A percentile compares a stretch with the other conserved stretches of the same genome.
Conservation (phyloP, 2,797 vertebrate species). For the Darevskia mixta region DNA sequence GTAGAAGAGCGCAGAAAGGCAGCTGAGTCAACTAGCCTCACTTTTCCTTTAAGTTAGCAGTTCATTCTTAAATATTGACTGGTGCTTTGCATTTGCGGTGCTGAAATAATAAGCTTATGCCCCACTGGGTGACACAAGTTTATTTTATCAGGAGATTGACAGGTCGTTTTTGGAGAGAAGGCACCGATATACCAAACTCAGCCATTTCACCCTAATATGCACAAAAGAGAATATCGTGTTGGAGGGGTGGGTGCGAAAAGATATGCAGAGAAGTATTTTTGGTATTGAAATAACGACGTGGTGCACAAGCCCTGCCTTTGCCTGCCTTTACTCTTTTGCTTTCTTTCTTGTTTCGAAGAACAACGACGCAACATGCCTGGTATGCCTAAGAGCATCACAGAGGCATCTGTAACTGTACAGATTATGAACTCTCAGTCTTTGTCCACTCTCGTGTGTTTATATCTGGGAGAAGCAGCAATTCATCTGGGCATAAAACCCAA, state of each 20-base stretch:
- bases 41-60: slow-evolving; percentile 16
- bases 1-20: background rate
- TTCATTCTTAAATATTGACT: slow-evolving; percentile 14
- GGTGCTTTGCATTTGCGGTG: background rate
- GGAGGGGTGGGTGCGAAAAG: background rate
- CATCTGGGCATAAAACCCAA: slow-evolving; percentile 4
- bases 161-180: background rate
- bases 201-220: background rate
- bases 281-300: background rate
- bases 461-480: background rate
- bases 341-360: background rate
- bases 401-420: background rate
- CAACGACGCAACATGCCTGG: background rate
- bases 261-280: background rate
- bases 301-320: background rate
- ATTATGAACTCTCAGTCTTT: background rate
- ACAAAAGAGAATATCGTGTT: background rate
- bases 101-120: slow-evolving; percentile 4
- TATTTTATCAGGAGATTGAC: slow-evolving; percentile 18
- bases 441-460: background rate
- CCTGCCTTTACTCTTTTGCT: background rate
- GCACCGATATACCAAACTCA: slow-evolving; percentile 11
- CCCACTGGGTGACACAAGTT: fast-evolving
- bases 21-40: background rate
- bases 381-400: background rate